Evolutionary conservation across 2,888 invertebrate species (phyloP), one percentile per base, ranked within the genome.

Genomic region (Bellardia pandia): DNA sequence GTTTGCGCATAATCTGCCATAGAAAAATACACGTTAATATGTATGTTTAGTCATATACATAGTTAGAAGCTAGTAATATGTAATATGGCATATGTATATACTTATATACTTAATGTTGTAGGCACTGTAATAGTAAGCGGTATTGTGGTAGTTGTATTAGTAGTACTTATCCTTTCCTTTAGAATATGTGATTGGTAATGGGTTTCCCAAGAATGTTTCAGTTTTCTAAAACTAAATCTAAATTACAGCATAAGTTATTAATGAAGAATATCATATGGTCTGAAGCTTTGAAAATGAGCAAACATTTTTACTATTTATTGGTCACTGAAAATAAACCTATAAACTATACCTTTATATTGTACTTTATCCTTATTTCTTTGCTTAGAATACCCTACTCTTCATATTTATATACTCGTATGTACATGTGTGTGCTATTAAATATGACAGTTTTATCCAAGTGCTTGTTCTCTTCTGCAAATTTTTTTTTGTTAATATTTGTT

Each of bases 1-100:
- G 88, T 88, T 90, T 88, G 90, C 88, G 84, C 77, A 88, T 89
- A 83, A 86, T 88, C 89, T 45, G 86, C 89, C 88, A 88, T 86
- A 82, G 75, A 75, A 75, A 76, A 66, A 66, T 76, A 76, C 69
- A 60, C 82, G 88, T 72, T 74, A 72, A 77, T 11, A 37, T 37
- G 37, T 37, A 37, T 37, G 37, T 37, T 37, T 37, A 37, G 37
- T 37, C 37, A 37, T 37, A 37, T 62, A 84, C 30, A 56, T 48
- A n/a, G n/a, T n/a, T n/a, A 71, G 51, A 76, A 71, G 69, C 48
- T 48, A 77, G 72, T 72, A 76, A 72, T 23, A 68, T 30, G 51
- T 66, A 78, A 4, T 62, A 33, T 53, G 42, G 45, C 30, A 51
- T 51, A 85, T 14, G 2, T 62, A 1, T 62, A 23, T 45, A 79